phyloP scores from a whole-genome alignment of 2,797 vertebrate species.

The Rhinella marina region DNA sequence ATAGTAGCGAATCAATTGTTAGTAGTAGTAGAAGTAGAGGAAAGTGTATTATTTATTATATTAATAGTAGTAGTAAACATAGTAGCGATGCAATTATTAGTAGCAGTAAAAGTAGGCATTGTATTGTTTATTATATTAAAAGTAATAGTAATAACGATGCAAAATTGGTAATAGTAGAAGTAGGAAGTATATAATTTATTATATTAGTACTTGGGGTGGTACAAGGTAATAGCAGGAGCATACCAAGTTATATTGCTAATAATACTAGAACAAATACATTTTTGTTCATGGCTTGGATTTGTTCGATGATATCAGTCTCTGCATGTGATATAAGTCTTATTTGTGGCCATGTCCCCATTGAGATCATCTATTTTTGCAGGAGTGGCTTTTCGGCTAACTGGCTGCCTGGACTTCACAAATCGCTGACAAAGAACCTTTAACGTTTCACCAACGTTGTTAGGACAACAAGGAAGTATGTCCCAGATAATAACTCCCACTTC shows the following conservation, averaged over 20 bases:
- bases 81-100: not conserved
- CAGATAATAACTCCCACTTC: constrained; percentile 94
- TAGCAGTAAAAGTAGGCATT: not conserved
- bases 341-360: constrained; percentile 9
- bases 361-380: constrained; percentile 64
- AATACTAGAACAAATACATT: not conserved
- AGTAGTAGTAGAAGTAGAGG: not conserved
- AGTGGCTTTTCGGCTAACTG: constrained; percentile 80
- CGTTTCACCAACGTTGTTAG: constrained; percentile 97
- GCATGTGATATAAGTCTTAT: not conserved
- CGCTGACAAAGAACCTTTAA: constrained; percentile 94
- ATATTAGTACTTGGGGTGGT: not conserved
- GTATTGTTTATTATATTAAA: too few species aligned
- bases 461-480: constrained; percentile 94
- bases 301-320: not conserved
- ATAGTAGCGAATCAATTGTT: not conserved
- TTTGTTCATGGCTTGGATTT: not conserved
- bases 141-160: too few species aligned
- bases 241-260: not conserved
- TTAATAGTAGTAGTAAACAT: not conserved
- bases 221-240: too few species aligned
- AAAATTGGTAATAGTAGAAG: too few species aligned
- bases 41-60: not conserved
- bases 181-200: not conserved
- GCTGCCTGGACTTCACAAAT: constrained; percentile 89